These are phyloP conservation scores for Microctenopoma lineatum DNA, from an alignment of 2,797 vertebrate genomes.

Conservation along the genomic window DNA sequence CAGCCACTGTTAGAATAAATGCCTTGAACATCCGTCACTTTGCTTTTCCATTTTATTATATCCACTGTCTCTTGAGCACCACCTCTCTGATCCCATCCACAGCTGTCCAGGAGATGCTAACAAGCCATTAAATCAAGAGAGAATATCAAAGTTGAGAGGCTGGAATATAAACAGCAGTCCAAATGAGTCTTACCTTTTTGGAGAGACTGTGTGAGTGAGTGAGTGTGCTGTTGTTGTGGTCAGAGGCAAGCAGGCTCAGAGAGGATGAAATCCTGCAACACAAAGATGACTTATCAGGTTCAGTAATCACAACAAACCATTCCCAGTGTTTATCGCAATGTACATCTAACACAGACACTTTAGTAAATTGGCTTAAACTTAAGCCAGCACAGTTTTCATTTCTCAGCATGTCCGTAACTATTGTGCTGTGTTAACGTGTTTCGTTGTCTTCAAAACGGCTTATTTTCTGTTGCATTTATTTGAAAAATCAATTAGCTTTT, in stretches of 20 bases:
- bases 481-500: conserved; percentile 56
- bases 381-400: conserved; percentile 4
- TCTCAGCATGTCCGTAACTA: conserved; percentile 12
- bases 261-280: conserved; percentile 64
- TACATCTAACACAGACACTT: conserved; percentile 1
- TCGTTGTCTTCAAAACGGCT: conserved; percentile 32
- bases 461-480: conserved; percentile 49
- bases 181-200: conserved; percentile 56
- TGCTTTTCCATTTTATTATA: conserved; percentile 34
- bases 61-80: conserved; percentile 47
- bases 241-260: conserved; percentile 29
- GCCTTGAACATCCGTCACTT: conserved; percentile 49
- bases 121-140: conserved; percentile 16
- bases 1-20: conserved; percentile 31
- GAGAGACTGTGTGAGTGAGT: neutral
- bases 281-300: conserved; percentile 42
- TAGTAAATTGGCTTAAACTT: neutral
- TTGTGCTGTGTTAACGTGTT: conserved; percentile 7
- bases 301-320: conserved; percentile 5
- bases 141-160: conserved; percentile 3
- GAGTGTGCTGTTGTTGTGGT: conserved; percentile 22
- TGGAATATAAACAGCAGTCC: conserved; percentile 3
- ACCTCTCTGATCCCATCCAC: conserved; percentile 19
- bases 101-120: conserved; percentile 32
- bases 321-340: neutral